Conservation (phyloP, 2,888 invertebrate species). For the Nomada flava region DNA sequence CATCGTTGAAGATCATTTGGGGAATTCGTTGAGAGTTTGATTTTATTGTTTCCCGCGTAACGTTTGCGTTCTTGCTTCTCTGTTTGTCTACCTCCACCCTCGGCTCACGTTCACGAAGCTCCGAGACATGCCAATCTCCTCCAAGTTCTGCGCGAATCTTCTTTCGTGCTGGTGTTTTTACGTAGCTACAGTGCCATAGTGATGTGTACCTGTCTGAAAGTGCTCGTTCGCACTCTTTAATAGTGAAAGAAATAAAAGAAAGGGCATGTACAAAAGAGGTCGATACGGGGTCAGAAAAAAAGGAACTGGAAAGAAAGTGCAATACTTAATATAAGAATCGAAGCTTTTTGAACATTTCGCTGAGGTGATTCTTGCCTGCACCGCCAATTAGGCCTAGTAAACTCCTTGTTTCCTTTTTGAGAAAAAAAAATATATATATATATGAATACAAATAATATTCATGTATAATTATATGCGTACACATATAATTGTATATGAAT, state of each 20-base stretch:
- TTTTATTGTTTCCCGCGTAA: neutral
- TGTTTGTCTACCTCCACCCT: neutral
- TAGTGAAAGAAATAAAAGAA: constrained; percentile 9
- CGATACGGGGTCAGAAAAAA: constrained; percentile 27
- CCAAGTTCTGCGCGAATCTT: constrained; percentile 47
- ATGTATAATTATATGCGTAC: constrained; percentile 40
- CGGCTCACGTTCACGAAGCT: constrained; percentile 50
- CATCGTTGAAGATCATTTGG: too few species aligned
- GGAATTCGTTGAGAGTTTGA: neutral
- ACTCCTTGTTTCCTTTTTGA: constrained; percentile 76
- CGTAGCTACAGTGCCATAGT: constrained; percentile 33
- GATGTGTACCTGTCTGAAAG: constrained; percentile 54
- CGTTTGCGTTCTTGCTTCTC: neutral
- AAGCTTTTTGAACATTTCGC: constrained; percentile 48
- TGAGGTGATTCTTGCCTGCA: constrained; percentile 68
- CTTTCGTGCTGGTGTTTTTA: constrained; percentile 42
- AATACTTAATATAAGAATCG: constrained; percentile 40
- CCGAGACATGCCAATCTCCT: constrained; percentile 54
- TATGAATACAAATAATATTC: constrained; percentile 28
- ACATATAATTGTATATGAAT: constrained; percentile 70
- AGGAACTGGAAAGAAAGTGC: constrained; percentile 37
- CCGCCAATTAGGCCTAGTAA: constrained; percentile 83
- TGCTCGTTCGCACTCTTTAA: constrained; percentile 38
- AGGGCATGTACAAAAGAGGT: constrained; percentile 6
- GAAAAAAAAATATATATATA: constrained; percentile 67